These are phyloP conservation scores for Altica lythri DNA, from an alignment of 2,888 invertebrate species.

Conservation along the genomic window DNA sequence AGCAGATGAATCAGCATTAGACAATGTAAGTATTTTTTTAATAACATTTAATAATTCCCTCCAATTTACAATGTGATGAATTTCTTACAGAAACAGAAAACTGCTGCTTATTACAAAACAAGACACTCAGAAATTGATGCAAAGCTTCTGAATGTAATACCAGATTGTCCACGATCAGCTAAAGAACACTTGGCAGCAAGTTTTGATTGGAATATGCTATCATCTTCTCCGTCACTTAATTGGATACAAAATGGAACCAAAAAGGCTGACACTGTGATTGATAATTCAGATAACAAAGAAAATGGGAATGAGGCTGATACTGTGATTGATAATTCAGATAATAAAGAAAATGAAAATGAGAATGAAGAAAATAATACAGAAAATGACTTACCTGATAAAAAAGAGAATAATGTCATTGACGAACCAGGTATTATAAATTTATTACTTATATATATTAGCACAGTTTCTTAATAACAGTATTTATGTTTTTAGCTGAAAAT, in stretches of 20 bases:
- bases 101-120: slow-evolving; percentile 78
- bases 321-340: neutral
- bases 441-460: no score
- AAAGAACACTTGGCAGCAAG: slow-evolving; percentile 69
- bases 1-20: slow-evolving; percentile 81
- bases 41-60: neutral
- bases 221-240: slow-evolving; percentile 53
- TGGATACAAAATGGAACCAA: slow-evolving; percentile 42
- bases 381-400: slow-evolving; percentile 11
- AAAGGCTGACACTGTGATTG: slow-evolving; percentile 38
- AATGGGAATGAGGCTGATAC: slow-evolving; percentile 38
- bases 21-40: slow-evolving; percentile 70
- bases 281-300: slow-evolving; percentile 1
- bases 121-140: slow-evolving; percentile 78
- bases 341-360: slow-evolving; percentile 17
- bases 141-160: slow-evolving; percentile 69
- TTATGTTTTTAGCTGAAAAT: slow-evolving; percentile 36
- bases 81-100: slow-evolving; percentile 80
- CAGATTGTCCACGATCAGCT: slow-evolving; percentile 81
- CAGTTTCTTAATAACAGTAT: neutral
- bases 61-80: no score
- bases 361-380: slow-evolving; percentile 40
- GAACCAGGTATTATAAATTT: slow-evolving; percentile 10
- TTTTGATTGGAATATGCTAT: slow-evolving; percentile 75
- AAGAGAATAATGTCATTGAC: no score